These are phyloP conservation scores for Clupea harengus DNA, from an alignment of 2,113 vertebrate genomes.

Conservation along the genomic window DNA sequence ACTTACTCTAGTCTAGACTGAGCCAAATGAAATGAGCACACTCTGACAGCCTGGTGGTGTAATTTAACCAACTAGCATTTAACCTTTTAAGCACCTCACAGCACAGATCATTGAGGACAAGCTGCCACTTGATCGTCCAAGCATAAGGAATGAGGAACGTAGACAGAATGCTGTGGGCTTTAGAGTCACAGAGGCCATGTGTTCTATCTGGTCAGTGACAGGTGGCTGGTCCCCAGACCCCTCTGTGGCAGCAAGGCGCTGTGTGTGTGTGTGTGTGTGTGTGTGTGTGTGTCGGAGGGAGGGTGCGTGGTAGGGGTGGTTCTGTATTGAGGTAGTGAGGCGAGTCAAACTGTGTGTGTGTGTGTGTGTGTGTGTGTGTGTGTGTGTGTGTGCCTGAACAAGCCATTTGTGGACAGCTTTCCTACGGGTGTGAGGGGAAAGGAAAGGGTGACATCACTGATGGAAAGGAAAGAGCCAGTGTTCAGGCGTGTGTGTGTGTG, in stretches of 20 bases:
- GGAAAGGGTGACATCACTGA: slow-evolving; percentile 39
- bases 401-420: slow-evolving; percentile 23
- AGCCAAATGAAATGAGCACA: slow-evolving; percentile 4
- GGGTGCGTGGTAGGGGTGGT: background rate
- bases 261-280: slow-evolving; percentile 34
- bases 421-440: slow-evolving; percentile 26
- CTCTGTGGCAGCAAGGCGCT: slow-evolving; percentile 40
- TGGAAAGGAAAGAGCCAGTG: background rate
- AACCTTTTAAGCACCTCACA: slow-evolving; percentile 12
- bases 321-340: background rate
- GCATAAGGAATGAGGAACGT: background rate
- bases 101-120: slow-evolving; percentile 15
- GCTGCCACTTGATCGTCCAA: slow-evolving; percentile 15
- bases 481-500: slow-evolving; percentile 35
- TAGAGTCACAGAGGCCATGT: background rate
- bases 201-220: slow-evolving; percentile 5
- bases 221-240: slow-evolving; percentile 17
- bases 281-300: slow-evolving; percentile 17
- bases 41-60: background rate
- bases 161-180: slow-evolving; percentile 13
- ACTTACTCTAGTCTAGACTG: background rate
- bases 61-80: slow-evolving; percentile 17
- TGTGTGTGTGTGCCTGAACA: slow-evolving; percentile 29
- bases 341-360: slow-evolving; percentile 22
- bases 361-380: slow-evolving; percentile 20